phyloP scores from a whole-genome alignment of 2,888 invertebrate genomes.

The Hedychridium roseum region DNA sequence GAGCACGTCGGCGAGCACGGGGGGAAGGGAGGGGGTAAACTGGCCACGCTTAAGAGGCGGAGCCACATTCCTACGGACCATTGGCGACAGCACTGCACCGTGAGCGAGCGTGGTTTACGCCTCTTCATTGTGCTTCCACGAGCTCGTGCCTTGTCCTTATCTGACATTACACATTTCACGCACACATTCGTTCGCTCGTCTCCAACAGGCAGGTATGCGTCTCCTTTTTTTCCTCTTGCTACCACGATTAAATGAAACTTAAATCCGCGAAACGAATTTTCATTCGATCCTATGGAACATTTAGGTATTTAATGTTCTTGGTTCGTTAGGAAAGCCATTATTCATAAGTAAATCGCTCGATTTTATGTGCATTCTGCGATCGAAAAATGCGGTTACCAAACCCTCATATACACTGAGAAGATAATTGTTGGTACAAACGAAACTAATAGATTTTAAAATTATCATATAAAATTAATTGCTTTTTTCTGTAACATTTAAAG shows the following conservation, averaged over 20 bases:
- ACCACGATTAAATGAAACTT: neutral
- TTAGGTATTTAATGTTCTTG: too few species aligned
- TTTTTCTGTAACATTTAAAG: too few species aligned
- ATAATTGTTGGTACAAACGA: too few species aligned
- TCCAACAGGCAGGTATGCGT: neutral
- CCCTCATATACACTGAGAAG: too few species aligned
- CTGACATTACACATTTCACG: neutral
- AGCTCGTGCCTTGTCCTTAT: neutral
- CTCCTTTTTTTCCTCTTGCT: constrained; percentile 2
- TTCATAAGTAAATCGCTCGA: too few species aligned
- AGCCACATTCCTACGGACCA: constrained; percentile 57
- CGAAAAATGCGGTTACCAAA: too few species aligned
- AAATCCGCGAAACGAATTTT: neutral
- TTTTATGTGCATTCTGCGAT: too few species aligned
- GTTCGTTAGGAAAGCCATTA: too few species aligned
- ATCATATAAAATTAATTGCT: too few species aligned
- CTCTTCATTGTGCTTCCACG: constrained; percentile 40
- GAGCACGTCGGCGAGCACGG: constrained; percentile 31
- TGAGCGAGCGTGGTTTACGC: constrained; percentile 47
- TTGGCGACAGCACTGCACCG: constrained; percentile 56
- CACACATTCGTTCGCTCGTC: neutral
- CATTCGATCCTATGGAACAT: too few species aligned
- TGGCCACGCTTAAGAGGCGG: constrained; percentile 53
- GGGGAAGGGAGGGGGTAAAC: constrained; percentile 16
- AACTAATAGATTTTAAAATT: too few species aligned